These are phyloP conservation scores for Drosophila teissieri DNA, from an alignment of 1,140 invertebrate genomes.

Conservation along the genomic window DNA sequence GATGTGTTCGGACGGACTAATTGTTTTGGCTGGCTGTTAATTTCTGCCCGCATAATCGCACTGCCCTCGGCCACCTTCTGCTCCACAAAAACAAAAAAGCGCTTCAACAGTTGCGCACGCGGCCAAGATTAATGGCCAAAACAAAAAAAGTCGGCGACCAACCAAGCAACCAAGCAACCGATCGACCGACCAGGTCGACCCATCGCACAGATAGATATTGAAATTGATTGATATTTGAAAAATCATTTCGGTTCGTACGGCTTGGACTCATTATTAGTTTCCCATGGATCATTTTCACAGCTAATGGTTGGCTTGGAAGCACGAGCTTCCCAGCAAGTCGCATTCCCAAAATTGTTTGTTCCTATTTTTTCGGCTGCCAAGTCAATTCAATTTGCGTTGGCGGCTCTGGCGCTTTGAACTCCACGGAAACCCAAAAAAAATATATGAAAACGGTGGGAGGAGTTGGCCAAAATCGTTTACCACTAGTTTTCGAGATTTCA, in stretches of 20 bases:
- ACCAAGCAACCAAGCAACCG: neutral
- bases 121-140: conserved; percentile 74
- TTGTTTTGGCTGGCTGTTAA: conserved; percentile 78
- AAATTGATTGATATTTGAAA: conserved; percentile 82
- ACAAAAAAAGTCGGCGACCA: conserved; percentile 1
- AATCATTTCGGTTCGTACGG: conserved; percentile 63
- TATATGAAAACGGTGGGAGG: conserved; percentile 37
- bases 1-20: conserved; percentile 63
- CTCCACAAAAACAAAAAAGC: conserved; percentile 69
- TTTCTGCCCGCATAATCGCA: conserved; percentile 81
- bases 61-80: conserved; percentile 70
- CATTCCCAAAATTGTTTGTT: neutral
- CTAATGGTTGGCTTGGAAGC: conserved; percentile 58
- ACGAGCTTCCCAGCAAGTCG: conserved; percentile 34
- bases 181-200: conserved; percentile 8
- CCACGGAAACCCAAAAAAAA: neutral
- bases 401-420: conserved; percentile 71
- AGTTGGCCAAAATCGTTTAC: conserved; percentile 45
- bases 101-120: conserved; percentile 81
- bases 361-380: conserved; percentile 8
- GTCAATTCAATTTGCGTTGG: conserved; percentile 70
- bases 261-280: conserved; percentile 68
- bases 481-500: conserved; percentile 21
- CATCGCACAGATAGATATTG: conserved; percentile 53
- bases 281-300: conserved; percentile 71